Evolutionary conservation across 2,113 vertebrate genomes (phyloP).

Genomic region (Cromileptes altivelis): DNA sequence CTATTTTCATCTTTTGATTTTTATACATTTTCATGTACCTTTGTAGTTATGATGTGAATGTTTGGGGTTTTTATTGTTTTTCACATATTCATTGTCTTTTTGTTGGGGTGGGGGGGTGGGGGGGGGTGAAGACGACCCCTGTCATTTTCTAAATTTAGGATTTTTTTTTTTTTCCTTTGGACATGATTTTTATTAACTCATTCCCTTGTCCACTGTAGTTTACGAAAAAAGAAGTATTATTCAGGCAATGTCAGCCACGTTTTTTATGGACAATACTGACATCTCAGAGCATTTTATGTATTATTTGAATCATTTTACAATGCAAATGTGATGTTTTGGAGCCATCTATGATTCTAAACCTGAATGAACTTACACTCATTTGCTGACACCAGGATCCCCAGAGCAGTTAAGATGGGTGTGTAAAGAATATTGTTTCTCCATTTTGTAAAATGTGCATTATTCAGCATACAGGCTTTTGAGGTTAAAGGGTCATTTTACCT

Average conservation of each 20-base stretch:
- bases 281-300: constrained; percentile 23
- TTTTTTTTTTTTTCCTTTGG: constrained; percentile 25
- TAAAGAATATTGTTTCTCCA: neutral
- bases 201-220: constrained; percentile 51
- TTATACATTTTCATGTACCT: constrained; percentile 77
- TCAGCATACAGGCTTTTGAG: constrained; percentile 23
- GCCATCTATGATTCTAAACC: neutral
- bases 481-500: constrained; percentile 7
- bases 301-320: constrained; percentile 51
- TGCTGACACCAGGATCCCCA: constrained; percentile 7
- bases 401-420: constrained; percentile 14
- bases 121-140: constrained; percentile 55
- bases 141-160: constrained; percentile 52
- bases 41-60: constrained; percentile 82
- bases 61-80: constrained; percentile 72
- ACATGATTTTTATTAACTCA: constrained; percentile 47
- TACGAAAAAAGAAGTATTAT: constrained; percentile 42
- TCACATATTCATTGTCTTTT: constrained; percentile 60
- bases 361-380: constrained; percentile 5
- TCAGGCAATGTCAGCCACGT: constrained; percentile 28
- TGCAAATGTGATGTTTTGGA: constrained; percentile 47
- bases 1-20: constrained; percentile 80
- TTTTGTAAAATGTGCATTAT: neutral
- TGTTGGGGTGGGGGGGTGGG: constrained; percentile 19
- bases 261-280: constrained; percentile 29